phyloP scores from a whole-genome alignment of 1,140 invertebrate species.

The Neodiprion virginianus region DNA sequence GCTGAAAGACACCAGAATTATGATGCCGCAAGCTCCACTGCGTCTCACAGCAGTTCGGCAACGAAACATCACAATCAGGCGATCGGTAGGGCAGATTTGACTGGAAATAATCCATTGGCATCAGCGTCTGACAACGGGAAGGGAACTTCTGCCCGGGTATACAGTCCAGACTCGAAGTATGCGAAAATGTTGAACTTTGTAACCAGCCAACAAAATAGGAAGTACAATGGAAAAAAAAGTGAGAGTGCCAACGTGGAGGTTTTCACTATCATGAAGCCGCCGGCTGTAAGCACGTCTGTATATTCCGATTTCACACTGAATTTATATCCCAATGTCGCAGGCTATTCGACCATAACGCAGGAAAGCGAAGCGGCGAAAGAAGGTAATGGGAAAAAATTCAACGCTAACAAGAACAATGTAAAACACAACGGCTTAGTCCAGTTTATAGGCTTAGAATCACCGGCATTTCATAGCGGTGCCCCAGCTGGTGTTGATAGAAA shows the following conservation, averaged over 20 bases:
- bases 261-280: slow-evolving; percentile 16
- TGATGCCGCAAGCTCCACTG: too few species aligned
- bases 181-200: neutral
- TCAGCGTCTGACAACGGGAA: neutral
- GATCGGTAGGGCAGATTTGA: too few species aligned
- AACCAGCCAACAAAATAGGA: neutral
- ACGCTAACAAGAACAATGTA: neutral
- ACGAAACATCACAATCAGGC: too few species aligned
- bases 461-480: neutral
- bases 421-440: neutral
- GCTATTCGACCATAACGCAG: neutral
- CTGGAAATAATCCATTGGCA: neutral
- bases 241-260: neutral
- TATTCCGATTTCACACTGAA: slow-evolving; percentile 6
- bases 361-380: slow-evolving; percentile 2
- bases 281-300: neutral
- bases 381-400: neutral
- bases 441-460: neutral
- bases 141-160: neutral
- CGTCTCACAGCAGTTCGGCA: too few species aligned
- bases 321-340: slow-evolving; percentile 5
- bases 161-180: neutral
- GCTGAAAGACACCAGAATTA: too few species aligned
- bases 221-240: slow-evolving; percentile 2
- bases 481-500: neutral